Conservation (phyloP, 1,140 invertebrate species). For the Chelonus insularis region DNA sequence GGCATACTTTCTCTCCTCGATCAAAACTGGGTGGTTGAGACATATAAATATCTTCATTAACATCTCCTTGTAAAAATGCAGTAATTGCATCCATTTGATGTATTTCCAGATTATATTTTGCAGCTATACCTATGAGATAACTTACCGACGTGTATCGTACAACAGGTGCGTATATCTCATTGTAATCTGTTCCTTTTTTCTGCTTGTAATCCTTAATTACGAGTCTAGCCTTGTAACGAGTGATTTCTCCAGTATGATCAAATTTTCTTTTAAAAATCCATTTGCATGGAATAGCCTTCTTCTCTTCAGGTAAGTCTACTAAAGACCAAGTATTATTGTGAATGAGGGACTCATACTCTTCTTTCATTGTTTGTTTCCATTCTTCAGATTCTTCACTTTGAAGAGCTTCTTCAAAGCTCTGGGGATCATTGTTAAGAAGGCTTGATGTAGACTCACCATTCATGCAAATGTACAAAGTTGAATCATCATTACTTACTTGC, state of each 20-base stretch:
- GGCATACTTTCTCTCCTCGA: slow-evolving; percentile 33
- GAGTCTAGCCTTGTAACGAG: slow-evolving; percentile 31
- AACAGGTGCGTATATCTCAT: slow-evolving; percentile 35
- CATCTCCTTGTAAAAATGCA: slow-evolving; percentile 17
- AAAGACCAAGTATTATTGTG: slow-evolving; percentile 36
- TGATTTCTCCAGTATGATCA: slow-evolving; percentile 20
- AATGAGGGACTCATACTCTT: slow-evolving; percentile 32
- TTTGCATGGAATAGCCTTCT: slow-evolving; percentile 42
- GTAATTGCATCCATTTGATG: slow-evolving; percentile 18
- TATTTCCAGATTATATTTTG: background rate
- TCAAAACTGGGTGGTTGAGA: slow-evolving; percentile 36
- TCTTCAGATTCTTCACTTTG: background rate
- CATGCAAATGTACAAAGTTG: no score
- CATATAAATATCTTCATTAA: slow-evolving; percentile 25
- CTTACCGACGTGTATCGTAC: slow-evolving; percentile 21
- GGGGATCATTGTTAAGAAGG: no score
- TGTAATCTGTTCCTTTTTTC: slow-evolving; percentile 34
- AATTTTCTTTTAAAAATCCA: slow-evolving; percentile 50
- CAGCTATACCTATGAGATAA: background rate
- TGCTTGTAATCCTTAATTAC: slow-evolving; percentile 40
- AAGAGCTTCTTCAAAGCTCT: no score
- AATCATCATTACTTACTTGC: no score
- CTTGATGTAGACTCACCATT: no score
- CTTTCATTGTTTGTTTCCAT: slow-evolving; percentile 33
- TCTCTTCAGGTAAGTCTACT: slow-evolving; percentile 21